A percentile compares a stretch with the other conserved stretches of the same genome.
Evolutionary conservation across 2,888 invertebrate genomes (phyloP).

Genomic region (Ichneumon xanthorius): DNA sequence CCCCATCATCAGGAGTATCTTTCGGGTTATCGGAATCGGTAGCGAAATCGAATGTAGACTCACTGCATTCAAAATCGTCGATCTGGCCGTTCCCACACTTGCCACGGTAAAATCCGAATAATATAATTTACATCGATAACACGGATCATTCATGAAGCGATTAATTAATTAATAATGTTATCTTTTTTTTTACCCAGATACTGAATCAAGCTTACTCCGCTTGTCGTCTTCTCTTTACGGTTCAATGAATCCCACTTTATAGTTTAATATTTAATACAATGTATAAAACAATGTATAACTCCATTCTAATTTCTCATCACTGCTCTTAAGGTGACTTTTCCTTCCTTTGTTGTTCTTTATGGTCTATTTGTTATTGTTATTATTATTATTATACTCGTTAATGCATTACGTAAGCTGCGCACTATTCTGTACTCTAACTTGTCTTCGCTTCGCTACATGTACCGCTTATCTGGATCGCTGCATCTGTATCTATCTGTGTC

Average conservation of each 20-base stretch:
- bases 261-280: background rate
- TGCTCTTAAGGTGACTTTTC: no score
- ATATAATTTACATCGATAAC: background rate
- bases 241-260: background rate
- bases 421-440: no score
- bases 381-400: no score
- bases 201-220: slow-evolving; percentile 73
- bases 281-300: no score
- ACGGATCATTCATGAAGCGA: background rate
- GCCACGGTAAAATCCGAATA: slow-evolving; percentile 67
- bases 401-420: no score
- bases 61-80: slow-evolving; percentile 63
- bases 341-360: no score
- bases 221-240: slow-evolving; percentile 64
- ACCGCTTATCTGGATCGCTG: no score
- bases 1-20: slow-evolving; percentile 43
- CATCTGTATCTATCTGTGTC: background rate
- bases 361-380: no score
- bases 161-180: background rate
- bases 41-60: slow-evolving; percentile 70
- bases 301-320: no score
- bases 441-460: no score
- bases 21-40: slow-evolving; percentile 62
- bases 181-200: slow-evolving; percentile 68
- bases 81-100: slow-evolving; percentile 73